Conservation (phyloP, 2,113 vertebrate genomes). For the Amblyornis subalaris region DNA sequence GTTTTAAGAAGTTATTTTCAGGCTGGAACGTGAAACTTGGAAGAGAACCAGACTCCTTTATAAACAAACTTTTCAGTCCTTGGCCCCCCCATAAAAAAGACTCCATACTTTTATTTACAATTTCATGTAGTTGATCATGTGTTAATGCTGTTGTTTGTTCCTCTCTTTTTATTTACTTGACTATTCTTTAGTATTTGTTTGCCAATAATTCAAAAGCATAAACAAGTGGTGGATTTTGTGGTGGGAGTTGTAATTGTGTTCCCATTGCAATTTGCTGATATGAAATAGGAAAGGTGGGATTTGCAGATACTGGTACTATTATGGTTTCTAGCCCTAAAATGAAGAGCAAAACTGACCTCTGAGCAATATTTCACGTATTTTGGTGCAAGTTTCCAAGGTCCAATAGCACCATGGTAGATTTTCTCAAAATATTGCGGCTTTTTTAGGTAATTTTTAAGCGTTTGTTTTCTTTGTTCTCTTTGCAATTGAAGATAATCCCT, state of each 20-base stretch:
- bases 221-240: background rate
- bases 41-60: slow-evolving; percentile 16
- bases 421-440: slow-evolving; percentile 30
- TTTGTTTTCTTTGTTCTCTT: slow-evolving; percentile 43
- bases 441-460: slow-evolving; percentile 4
- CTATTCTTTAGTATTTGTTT: background rate
- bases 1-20: slow-evolving; percentile 60
- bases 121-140: background rate
- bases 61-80: slow-evolving; percentile 6
- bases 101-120: background rate
- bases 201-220: background rate
- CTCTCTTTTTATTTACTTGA: background rate
- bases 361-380: background rate
- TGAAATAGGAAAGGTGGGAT: background rate
- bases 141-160: background rate
- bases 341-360: background rate
- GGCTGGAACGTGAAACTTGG: slow-evolving; percentile 45
- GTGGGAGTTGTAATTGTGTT: background rate
- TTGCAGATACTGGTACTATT: background rate
- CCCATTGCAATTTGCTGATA: background rate
- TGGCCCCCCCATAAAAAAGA: background rate
- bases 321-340: background rate
- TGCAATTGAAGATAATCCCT: slow-evolving; percentile 4
- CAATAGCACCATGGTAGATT: background rate
- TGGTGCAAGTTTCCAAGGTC: slow-evolving; percentile 11